Percentiles rank a stretch among this genome's conserved stretches.
phyloP scores from a whole-genome alignment of 2,113 vertebrate genomes.

The Chionomys nivalis region DNA sequence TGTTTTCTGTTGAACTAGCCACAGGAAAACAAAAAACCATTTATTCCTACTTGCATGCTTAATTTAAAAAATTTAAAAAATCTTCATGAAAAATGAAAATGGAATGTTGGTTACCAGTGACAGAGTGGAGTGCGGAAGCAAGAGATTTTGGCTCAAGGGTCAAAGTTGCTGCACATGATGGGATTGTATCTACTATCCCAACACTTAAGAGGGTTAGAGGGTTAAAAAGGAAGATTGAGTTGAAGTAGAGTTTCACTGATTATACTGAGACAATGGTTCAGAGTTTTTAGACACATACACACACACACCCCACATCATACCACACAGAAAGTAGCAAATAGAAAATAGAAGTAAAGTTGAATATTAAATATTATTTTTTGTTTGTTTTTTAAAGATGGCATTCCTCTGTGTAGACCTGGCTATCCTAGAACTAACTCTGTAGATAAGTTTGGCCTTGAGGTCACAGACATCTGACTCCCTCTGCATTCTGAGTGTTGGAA shows the following conservation, averaged over 20 bases:
- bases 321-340: background rate
- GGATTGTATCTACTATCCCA: background rate
- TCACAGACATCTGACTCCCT: no score
- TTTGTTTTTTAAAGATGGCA: background rate
- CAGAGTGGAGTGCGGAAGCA: background rate
- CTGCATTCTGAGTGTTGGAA: background rate
- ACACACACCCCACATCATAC: background rate
- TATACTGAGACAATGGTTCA: background rate
- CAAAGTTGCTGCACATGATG: background rate
- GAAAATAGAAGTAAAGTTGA: background rate
- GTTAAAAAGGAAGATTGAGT: no score
- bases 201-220: background rate
- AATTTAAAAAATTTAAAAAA: background rate
- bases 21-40: background rate
- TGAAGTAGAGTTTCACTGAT: background rate
- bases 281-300: background rate
- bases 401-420: background rate
- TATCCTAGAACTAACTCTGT: no score
- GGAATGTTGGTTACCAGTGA: background rate
- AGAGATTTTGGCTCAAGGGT: background rate
- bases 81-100: background rate
- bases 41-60: background rate
- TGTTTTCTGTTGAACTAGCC: background rate
- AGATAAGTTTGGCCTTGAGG: no score
- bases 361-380: background rate